Conservation (phyloP, 2,888 invertebrate genomes). For the Hanleya hanleyi region DNA sequence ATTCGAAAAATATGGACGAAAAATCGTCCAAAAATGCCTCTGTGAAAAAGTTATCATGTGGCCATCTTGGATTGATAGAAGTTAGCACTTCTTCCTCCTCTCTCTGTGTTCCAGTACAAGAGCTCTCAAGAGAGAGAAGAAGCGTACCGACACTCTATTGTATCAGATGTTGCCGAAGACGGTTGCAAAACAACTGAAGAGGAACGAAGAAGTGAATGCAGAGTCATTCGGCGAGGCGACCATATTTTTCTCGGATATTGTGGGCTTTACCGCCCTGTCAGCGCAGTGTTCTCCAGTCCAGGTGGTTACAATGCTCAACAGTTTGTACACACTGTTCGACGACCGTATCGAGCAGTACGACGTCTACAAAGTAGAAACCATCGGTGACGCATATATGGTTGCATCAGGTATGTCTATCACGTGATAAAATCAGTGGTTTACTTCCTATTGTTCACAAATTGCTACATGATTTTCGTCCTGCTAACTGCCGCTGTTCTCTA, state of each 20-base stretch:
- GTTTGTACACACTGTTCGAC: conserved; percentile 58
- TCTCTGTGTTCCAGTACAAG: conserved; percentile 47
- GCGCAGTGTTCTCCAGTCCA: conserved; percentile 62
- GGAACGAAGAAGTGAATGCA: conserved; percentile 55
- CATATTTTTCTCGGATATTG: conserved; percentile 66
- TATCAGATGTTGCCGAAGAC: conserved; percentile 70
- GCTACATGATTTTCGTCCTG: too few species aligned
- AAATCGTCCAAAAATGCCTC: too few species aligned
- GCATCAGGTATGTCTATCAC: conserved; percentile 62
- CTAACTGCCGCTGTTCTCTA: too few species aligned
- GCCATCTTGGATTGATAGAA: too few species aligned
- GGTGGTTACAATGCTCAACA: conserved; percentile 61
- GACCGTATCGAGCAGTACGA: conserved; percentile 57
- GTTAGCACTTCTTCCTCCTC: neutral
- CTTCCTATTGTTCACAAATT: too few species aligned
- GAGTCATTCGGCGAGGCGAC: conserved; percentile 61
- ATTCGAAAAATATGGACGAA: too few species aligned
- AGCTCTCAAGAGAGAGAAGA: conserved; percentile 63
- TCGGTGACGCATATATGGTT: conserved; percentile 64
- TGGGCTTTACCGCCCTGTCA: conserved; percentile 63
- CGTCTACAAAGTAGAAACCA: conserved; percentile 65
- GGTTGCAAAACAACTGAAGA: conserved; percentile 66
- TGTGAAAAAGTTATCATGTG: neutral
- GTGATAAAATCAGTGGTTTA: too few species aligned
- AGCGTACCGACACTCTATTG: conserved; percentile 63